These are phyloP conservation scores for Parotocinclus haroldoi DNA, from an alignment of 2,797 vertebrate species.

Conservation along the genomic window DNA sequence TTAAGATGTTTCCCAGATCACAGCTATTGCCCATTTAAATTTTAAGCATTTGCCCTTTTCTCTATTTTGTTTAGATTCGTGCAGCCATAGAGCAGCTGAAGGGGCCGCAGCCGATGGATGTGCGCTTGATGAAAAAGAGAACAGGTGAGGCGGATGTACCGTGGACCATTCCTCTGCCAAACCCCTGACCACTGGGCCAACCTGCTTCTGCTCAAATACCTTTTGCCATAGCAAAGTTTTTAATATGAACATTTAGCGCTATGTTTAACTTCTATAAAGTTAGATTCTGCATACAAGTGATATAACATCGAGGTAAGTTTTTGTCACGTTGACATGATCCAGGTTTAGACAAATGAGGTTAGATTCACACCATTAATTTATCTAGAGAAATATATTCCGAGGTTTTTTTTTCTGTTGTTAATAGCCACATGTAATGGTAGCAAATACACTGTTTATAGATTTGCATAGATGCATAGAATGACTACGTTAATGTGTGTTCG, in stretches of 20 bases:
- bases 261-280: not conserved
- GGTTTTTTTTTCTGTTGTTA: not conserved
- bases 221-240: conserved; percentile 88
- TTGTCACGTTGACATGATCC: conserved; percentile 7
- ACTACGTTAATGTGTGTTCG: no score
- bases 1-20: no score
- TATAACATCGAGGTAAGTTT: conserved; percentile 45
- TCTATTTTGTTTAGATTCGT: conserved; percentile 75
- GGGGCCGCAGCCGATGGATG: conserved; percentile 95
- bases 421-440: no score
- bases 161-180: conserved; percentile 55
- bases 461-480: no score
- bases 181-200: conserved; percentile 76
- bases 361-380: no score
- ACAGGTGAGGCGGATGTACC: conserved; percentile 89
- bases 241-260: not conserved
- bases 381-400: not conserved
- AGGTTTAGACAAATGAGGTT: not conserved
- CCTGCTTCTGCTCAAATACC: conserved; percentile 82
- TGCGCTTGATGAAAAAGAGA: conserved; percentile 98
- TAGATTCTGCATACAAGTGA: conserved; percentile 10
- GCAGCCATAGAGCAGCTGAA: conserved; percentile 91
- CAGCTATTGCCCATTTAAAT: no score
- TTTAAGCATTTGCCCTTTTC: not conserved
- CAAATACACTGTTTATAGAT: no score